Evolutionary conservation across 2,113 vertebrate genomes (phyloP).

Genomic region (Ictidomys tridecemlineatus): DNA sequence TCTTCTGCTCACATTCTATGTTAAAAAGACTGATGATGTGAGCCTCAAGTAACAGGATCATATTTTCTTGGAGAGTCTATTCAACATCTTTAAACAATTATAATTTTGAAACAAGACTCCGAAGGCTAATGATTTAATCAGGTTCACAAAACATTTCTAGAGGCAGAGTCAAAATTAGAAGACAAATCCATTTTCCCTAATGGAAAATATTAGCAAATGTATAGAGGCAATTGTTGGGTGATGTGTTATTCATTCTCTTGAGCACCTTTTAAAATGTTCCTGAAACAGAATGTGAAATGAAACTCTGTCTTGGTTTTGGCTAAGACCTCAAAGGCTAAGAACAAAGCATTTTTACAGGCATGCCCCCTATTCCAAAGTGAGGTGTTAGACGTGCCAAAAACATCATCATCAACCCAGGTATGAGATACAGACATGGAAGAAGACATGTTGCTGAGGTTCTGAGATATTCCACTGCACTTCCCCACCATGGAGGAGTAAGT

Average conservation of each 20-base stretch:
- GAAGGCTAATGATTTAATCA: not conserved
- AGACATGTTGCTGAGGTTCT: not conserved
- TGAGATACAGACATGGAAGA: not conserved
- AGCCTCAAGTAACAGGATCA: not conserved
- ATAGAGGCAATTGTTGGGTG: conserved; percentile 13
- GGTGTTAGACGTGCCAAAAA: not conserved
- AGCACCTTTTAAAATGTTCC: conserved; percentile 5
- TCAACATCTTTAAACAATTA: not conserved
- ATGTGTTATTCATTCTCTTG: not conserved
- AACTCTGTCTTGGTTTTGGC: not conserved
- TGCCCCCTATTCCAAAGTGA: not conserved
- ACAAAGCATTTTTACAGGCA: not conserved
- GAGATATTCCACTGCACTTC: not conserved
- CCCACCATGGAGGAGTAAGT: not conserved
- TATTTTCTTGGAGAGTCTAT: conserved; percentile 29
- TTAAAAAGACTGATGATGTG: not conserved
- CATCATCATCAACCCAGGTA: not conserved
- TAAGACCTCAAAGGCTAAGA: not conserved
- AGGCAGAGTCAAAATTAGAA: not conserved
- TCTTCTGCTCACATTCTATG: not conserved
- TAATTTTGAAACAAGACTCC: not conserved
- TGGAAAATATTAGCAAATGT: conserved; percentile 45
- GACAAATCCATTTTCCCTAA: not conserved
- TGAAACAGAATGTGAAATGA: conserved; percentile 26
- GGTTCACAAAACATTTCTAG: conserved; percentile 37